Evolutionary conservation across 2,113 vertebrate genomes (phyloP).

Genomic region (Dromaius novaehollandiae): DNA sequence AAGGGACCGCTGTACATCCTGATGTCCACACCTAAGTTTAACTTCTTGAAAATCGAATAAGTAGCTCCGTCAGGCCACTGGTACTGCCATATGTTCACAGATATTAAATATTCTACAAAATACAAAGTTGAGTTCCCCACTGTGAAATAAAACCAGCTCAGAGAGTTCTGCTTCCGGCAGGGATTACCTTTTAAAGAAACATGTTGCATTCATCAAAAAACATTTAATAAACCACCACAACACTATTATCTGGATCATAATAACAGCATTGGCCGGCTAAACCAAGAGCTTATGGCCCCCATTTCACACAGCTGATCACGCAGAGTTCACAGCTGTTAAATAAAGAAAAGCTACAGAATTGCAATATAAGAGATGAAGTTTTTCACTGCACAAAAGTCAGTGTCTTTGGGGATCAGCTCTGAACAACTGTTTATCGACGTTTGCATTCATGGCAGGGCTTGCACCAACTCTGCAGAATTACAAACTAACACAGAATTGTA

Average conservation of each 20-base stretch:
- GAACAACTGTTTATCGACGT: not conserved
- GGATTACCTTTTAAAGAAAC: conserved; percentile 27
- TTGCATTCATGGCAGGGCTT: not conserved
- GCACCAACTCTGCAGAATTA: accelerated
- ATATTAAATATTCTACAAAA: not conserved
- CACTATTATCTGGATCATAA: conserved; percentile 28
- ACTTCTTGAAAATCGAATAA: not conserved
- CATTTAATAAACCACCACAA: conserved; percentile 36
- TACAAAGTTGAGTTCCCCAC: not conserved
- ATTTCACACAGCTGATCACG: not conserved
- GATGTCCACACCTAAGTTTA: not conserved
- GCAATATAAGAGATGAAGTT: not conserved
- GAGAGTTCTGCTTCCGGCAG: conserved; percentile 28
- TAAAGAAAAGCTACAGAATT: not conserved
- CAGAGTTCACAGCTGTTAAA: not conserved
- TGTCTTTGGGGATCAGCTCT: not conserved
- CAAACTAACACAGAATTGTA: accelerated
- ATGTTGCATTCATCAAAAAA: not conserved
- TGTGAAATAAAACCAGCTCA: not conserved
- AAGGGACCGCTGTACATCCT: not conserved
- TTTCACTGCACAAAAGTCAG: not conserved
- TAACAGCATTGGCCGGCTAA: not conserved
- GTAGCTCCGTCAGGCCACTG: not conserved
- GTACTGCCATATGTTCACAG: accelerated
- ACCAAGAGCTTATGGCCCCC: not conserved